A percentile compares a stretch with the other conserved stretches of the same genome.
Evolutionary conservation across 2,113 vertebrate species (phyloP).

Genomic region (Xyliphius kryptos): DNA sequence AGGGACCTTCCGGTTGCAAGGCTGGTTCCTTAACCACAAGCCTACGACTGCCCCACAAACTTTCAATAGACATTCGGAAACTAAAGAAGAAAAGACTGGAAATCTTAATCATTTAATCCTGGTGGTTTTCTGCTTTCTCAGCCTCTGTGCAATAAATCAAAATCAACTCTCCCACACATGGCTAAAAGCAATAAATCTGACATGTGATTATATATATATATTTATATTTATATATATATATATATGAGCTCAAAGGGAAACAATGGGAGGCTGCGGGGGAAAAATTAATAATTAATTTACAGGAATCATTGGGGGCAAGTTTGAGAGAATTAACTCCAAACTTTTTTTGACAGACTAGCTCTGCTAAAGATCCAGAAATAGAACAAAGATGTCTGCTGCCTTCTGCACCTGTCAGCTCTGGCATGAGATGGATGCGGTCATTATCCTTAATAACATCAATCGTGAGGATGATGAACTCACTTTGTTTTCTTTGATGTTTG

Average conservation of each 20-base stretch:
- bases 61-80: too few species aligned
- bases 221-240: slow-evolving; percentile 8
- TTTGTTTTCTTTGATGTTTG: slow-evolving; percentile 33
- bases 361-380: slow-evolving; percentile 30
- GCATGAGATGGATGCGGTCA: slow-evolving; percentile 45
- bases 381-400: slow-evolving; percentile 37
- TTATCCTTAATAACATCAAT: slow-evolving; percentile 43
- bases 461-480: slow-evolving; percentile 33
- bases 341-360: slow-evolving; percentile 31
- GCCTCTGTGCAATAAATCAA: slow-evolving; percentile 16
- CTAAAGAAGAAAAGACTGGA: too few species aligned
- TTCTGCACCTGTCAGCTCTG: slow-evolving; percentile 39
- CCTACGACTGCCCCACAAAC: too few species aligned
- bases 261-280: slow-evolving; percentile 15
- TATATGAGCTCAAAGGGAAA: slow-evolving; percentile 20
- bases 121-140: slow-evolving; percentile 20
- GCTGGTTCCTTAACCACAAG: too few species aligned
- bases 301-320: slow-evolving; percentile 31
- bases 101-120: slow-evolving; percentile 28
- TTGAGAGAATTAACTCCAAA: slow-evolving; percentile 34
- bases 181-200: slow-evolving; percentile 25
- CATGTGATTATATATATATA: slow-evolving; percentile 6
- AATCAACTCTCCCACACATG: slow-evolving; percentile 32
- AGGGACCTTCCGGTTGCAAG: too few species aligned
- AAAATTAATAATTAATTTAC: slow-evolving; percentile 42